These are phyloP conservation scores for Geophilus truncorum DNA, from an alignment of 2,888 invertebrate species.

Conservation along the genomic window DNA sequence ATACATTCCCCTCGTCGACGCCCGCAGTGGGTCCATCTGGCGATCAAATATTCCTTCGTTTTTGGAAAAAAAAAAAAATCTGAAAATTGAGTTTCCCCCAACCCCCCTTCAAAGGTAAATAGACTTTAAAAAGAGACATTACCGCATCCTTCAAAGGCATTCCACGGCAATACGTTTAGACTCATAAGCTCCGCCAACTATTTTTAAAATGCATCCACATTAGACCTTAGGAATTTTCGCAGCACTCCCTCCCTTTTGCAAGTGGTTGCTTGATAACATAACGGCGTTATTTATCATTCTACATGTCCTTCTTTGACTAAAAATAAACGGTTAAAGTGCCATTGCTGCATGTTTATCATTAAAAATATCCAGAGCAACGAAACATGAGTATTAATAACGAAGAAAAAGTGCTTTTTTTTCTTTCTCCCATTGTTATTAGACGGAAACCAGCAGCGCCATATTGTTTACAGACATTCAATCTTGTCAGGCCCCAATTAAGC, in stretches of 20 bases:
- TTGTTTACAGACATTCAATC: neutral
- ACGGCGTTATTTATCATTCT: constrained; percentile 5
- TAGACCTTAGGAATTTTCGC: neutral
- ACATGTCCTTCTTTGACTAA: neutral
- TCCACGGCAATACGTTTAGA: neutral
- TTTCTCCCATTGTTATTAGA: neutral
- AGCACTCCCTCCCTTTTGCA: neutral
- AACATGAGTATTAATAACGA: neutral
- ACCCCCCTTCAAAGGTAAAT: neutral
- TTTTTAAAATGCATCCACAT: neutral
- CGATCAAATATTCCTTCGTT: neutral
- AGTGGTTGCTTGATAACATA: neutral
- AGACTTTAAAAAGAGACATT: neutral
- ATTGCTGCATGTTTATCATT: neutral
- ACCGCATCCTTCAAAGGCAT: neutral
- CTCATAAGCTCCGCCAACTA: neutral
- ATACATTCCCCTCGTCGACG: too few relatives aligned
- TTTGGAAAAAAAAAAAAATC: neutral
- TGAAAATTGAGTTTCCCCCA: neutral
- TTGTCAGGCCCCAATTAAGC: neutral
- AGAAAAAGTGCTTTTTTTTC: neutral
- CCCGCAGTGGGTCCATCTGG: too few relatives aligned
- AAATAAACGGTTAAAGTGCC: neutral
- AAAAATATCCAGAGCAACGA: neutral
- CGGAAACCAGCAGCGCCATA: neutral